phyloP scores from a whole-genome alignment of 2,888 invertebrate species.

The Ptilodon capucinus region DNA sequence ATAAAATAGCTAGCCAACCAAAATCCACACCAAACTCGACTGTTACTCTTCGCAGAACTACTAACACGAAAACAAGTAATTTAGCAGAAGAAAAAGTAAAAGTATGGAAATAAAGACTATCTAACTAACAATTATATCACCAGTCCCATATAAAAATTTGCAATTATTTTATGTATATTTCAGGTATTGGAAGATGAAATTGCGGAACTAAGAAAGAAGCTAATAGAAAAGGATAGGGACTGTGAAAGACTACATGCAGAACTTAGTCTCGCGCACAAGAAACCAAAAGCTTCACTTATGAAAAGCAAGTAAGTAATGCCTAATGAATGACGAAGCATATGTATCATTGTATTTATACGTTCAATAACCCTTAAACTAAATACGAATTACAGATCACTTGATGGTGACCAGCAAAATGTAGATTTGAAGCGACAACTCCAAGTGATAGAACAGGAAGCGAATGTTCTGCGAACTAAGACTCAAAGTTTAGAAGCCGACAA shows the following conservation, averaged over 20 bases:
- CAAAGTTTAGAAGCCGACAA: constrained; percentile 88
- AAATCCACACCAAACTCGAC: constrained; percentile 60
- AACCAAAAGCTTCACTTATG: constrained; percentile 83
- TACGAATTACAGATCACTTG: constrained; percentile 78
- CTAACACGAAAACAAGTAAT: constrained; percentile 66
- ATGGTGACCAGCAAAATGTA: constrained; percentile 84
- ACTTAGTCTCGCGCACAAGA: constrained; percentile 84
- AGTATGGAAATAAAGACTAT: constrained; percentile 51
- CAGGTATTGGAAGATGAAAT: constrained; percentile 88
- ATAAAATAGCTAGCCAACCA: constrained; percentile 83
- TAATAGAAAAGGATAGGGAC: constrained; percentile 92
- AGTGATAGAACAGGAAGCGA: constrained; percentile 89
- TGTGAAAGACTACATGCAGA: constrained; percentile 90
- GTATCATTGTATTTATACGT: too few species aligned
- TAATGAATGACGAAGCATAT: too few species aligned
- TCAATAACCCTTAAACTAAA: too few species aligned
- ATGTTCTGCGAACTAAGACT: constrained; percentile 85
- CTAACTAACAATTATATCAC: background rate
- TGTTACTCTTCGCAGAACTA: constrained; percentile 54
- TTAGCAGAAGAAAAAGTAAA: constrained; percentile 86
- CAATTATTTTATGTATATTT: constrained; percentile 5
- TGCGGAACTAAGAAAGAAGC: constrained; percentile 87
- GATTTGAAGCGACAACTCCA: constrained; percentile 89
- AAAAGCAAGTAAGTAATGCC: constrained; percentile 84
- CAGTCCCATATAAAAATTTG: background rate